Base-by-base conservation (phyloP, 2,113 vertebrate species). In the Crotalus helleri region DNA sequence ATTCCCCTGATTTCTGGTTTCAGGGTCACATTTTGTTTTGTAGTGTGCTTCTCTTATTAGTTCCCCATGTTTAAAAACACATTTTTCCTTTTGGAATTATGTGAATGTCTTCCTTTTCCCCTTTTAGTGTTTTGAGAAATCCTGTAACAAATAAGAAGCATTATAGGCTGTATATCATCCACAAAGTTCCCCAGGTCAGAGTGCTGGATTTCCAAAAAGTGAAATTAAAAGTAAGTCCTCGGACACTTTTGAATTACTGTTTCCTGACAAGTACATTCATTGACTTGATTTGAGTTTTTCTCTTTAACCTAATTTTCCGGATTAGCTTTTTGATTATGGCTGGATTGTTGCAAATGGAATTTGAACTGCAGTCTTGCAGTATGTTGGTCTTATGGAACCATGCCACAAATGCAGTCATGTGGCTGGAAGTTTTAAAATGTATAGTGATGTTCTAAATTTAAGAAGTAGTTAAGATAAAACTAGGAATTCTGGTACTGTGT, bases 101-200 rank as follows among this genome's bases (percentile, higher is more conserved):
- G 19, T 88, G 0, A 91, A 90, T 33, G 0, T n/a, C 8, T 29
- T 90, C 0, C 13, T 24, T 15, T 15, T 95, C 92, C 59, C 55
- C 91, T 88, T 95, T 74, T 96, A 99, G 99, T 57, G 96, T 99
- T 95, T 97, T 99, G 94, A 98, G 99, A 96, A 99, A 99, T 91
- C 99, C 99, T 54, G 99, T 99, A 64, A 99, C 99, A 89, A 99
- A 99, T 97, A 99, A 99, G 98, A 99, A 99, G 95, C 99, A 99
- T 97, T 99, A 99, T 97, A 98, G 99, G 94, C 98, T 99, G 2
- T 99, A 99, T 92, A 98, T 99, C 74, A 99, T 99, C 97, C 98
- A 97, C 97, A 99, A 99, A 97, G 97, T 99, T 46, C 99, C 99
- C 53, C 99, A 99, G 97, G 97, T 99, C 95, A 97, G 99, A 91